Conservation (phyloP, 2,888 invertebrate genomes). For the Piscicola geometra region DNA sequence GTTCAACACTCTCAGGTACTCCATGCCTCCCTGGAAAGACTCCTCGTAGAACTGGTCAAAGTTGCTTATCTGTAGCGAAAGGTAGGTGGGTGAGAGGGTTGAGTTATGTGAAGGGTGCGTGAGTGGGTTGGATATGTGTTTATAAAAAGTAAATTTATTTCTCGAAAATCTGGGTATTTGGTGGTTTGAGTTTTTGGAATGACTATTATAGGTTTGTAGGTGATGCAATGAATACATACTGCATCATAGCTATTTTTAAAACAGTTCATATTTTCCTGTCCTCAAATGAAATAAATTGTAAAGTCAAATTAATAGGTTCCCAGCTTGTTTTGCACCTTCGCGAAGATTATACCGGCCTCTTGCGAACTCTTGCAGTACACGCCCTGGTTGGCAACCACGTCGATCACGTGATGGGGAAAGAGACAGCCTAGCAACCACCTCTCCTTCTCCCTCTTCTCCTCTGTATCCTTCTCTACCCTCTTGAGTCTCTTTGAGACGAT, state of each 20-base stretch:
- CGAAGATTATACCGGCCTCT: constrained; percentile 89
- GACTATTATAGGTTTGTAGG: too few relatives aligned
- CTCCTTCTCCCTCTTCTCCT: constrained; percentile 86
- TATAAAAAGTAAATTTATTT: background rate
- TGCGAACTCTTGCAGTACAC: constrained; percentile 87
- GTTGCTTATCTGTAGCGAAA: constrained; percentile 64
- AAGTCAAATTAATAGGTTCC: too few relatives aligned
- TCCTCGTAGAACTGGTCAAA: constrained; percentile 98
- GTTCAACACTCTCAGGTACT: constrained; percentile 87
- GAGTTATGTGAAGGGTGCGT: too few relatives aligned
- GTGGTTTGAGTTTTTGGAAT: background rate
- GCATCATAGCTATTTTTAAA: too few relatives aligned
- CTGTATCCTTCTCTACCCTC: constrained; percentile 78
- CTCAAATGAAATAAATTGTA: too few relatives aligned
- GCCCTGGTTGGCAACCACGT: constrained; percentile 83
- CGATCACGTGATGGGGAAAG: constrained; percentile 83
- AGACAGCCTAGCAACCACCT: constrained; percentile 94
- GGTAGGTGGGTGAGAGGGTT: too few relatives aligned
- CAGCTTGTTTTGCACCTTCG: constrained; percentile 78
- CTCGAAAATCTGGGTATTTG: background rate
- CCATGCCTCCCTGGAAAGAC: constrained; percentile 89
- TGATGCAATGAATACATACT: too few relatives aligned
- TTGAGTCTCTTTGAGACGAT: background rate
- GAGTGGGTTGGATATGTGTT: background rate
- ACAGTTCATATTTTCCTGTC: too few relatives aligned